phyloP scores from a whole-genome alignment of 2,888 invertebrate species.

The Dasysyrphus tricinctus region DNA sequence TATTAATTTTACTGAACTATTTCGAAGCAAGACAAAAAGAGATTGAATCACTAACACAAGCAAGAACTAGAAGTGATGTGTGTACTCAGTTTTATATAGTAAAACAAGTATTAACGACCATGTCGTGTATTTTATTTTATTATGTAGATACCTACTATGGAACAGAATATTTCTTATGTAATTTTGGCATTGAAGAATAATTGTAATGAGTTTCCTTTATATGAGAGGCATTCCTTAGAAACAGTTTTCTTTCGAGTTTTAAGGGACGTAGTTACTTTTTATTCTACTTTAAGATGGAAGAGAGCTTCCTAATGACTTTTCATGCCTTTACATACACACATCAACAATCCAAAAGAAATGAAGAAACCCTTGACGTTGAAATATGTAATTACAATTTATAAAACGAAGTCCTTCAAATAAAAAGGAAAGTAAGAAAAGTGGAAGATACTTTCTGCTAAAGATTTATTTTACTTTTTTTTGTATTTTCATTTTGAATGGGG shows the following conservation, averaged over 20 bases:
- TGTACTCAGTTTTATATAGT: too few relatives aligned
- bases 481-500: not conserved
- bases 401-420: constrained; percentile 8
- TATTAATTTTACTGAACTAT: too few relatives aligned
- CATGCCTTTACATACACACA: not conserved
- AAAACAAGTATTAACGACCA: too few relatives aligned
- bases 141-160: too few relatives aligned
- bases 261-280: not conserved
- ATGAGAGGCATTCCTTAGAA: not conserved
- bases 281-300: not conserved
- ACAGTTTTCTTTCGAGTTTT: not conserved
- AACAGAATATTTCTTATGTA: too few relatives aligned
- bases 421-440: not conserved
- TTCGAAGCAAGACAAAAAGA: too few relatives aligned
- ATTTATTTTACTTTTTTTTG: not conserved
- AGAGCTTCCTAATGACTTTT: constrained; percentile 15
- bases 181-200: too few relatives aligned
- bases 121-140: too few relatives aligned
- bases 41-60: too few relatives aligned
- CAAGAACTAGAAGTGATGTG: too few relatives aligned
- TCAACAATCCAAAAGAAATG: not conserved
- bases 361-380: not conserved
- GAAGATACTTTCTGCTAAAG: not conserved
- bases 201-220: too few relatives aligned
- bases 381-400: not conserved